Evolutionary conservation across 2,797 vertebrate species (phyloP).

Genomic region (Mormyrus proboscirostris): DNA sequence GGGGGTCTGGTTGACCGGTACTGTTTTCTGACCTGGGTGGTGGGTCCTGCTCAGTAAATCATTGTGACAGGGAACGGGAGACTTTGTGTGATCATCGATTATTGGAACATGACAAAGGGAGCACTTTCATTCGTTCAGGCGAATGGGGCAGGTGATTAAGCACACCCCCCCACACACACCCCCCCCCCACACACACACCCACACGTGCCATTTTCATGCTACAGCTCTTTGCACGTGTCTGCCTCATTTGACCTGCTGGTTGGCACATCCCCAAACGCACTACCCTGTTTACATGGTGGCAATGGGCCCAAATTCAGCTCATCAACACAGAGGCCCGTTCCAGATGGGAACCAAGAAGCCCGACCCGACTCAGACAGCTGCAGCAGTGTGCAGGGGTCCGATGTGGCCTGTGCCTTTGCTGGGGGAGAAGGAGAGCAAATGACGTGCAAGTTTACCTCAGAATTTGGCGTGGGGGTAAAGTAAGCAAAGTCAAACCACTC

Average conservation of each 20-base stretch:
- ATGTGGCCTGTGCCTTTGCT: neutral
- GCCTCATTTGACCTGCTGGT: neutral
- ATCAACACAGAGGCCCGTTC: neutral
- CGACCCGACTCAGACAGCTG: neutral
- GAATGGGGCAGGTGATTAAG: neutral
- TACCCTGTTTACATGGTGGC: conserved; percentile 1
- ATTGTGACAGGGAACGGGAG: neutral
- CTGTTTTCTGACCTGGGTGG: neutral
- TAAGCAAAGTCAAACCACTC: neutral
- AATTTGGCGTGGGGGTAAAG: neutral
- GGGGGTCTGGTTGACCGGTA: neutral
- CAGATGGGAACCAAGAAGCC: neutral
- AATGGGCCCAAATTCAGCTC: neutral
- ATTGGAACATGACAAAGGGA: neutral
- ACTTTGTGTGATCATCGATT: neutral
- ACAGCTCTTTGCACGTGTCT: neutral
- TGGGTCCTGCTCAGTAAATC: neutral
- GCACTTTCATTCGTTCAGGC: neutral
- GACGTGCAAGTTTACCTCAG: neutral
- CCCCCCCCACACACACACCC: too few relatives aligned
- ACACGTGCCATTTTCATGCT: neutral
- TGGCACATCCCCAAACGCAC: neutral
- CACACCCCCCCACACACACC: neutral
- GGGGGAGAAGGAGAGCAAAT: neutral
- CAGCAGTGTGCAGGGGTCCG: neutral